Percentiles rank a stretch among this genome's conserved stretches.
Conservation (phyloP, 1,140 invertebrate species). For the Trichonephila clavipes region DNA sequence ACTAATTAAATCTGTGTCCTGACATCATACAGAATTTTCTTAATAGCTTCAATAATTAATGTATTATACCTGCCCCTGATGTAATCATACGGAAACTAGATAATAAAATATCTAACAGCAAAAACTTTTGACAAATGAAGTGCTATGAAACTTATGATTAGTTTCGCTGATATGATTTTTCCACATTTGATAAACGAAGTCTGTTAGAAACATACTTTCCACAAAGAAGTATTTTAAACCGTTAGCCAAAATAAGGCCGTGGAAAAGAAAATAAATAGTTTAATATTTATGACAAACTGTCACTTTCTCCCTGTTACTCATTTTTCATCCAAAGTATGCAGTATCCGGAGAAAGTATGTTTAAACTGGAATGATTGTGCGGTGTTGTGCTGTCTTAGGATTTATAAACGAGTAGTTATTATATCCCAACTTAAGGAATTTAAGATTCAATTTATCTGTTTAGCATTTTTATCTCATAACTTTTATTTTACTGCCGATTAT, state of each 20-base stretch:
- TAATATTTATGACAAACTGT: slow-evolving; percentile 32
- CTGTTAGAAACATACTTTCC: neutral
- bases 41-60: too few relatives aligned
- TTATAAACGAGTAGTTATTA: slow-evolving; percentile 13
- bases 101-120: too few relatives aligned
- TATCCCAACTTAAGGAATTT: neutral
- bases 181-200: neutral
- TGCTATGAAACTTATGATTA: neutral
- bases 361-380: neutral
- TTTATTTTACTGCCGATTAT: neutral
- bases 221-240: neutral
- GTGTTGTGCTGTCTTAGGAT: neutral
- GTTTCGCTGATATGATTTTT: neutral
- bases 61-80: too few relatives aligned
- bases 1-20: too few relatives aligned
- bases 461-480: neutral
- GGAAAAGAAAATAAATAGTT: neutral
- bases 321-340: slow-evolving; percentile 13
- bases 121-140: neutral
- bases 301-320: neutral
- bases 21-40: too few relatives aligned
- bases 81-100: too few relatives aligned
- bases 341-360: neutral
- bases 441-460: neutral
- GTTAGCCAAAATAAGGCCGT: neutral